Evolutionary conservation across 2,888 invertebrate species (phyloP), one percentile per base, ranked within the genome.

Genomic region (Rhamnusium bicolor): DNA sequence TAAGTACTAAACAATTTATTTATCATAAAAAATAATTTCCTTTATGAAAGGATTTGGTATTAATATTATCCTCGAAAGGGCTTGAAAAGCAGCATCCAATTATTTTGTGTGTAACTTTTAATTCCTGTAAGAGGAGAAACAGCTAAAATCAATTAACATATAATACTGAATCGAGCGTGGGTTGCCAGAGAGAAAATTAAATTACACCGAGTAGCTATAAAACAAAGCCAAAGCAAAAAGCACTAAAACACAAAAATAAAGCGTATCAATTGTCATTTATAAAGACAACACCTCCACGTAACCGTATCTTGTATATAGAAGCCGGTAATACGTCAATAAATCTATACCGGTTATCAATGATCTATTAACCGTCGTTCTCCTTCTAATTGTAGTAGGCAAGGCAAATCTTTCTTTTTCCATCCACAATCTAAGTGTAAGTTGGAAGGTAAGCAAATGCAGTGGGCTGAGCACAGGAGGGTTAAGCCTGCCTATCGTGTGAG

Each of bases 401-500:
- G 46, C 32, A 54, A 56, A 40, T 71, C 68, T 40, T 40, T 79
- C 69, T 78, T 71, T 72, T 72, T 76, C 77, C 68, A 60, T 72
- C 72, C 68, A 67, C 73, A 76, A 77, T 75, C 76, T 76, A 77
- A 81, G 81, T 74, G 79, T 76, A 81, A 79, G 80, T 78, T 76
- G 79, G 81, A 82, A 83, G 84, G 83, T 84, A 84, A 85, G 83
- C 86, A 85, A 83, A 84, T 80, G 83, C 83, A 85, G 86, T 87
- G 87, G 87, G 87, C 86, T 80, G 86, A 84, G 84, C 86, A 82
- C 85, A 81, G 85, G 84, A 83, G 84, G 84, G 84, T 79, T 80
- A 87, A 87, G 88, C 86, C 87, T 87, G 85, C 87, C 88, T 86
- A 86, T 87, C 86, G 84, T 80, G 84, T 85, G 83, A 85, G 84